Evolutionary conservation across 2,888 invertebrate genomes (phyloP), one percentile per base, ranked within the genome.

Genomic region (Stictocephala bisonia): DNA sequence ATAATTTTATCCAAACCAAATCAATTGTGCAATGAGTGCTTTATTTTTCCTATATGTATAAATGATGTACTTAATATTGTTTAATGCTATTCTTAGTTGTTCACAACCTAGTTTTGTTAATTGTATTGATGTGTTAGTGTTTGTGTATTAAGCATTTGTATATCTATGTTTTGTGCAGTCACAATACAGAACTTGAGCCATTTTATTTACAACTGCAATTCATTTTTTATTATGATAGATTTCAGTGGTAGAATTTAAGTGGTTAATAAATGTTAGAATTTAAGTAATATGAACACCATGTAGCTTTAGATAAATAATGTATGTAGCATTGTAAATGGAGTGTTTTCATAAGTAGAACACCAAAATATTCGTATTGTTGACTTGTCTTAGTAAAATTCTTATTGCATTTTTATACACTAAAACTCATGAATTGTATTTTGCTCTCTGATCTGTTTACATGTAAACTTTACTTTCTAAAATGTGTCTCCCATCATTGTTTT

Each of bases 221-320:
- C n/a, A n/a, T n/a, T n/a, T n/a, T n/a, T n/a, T n/a, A n/a, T n/a
- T n/a, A n/a, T n/a, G n/a, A n/a, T n/a, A n/a, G n/a, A n/a, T n/a
- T n/a, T n/a, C n/a, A n/a, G n/a, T n/a, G n/a, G n/a, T n/a, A n/a
- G n/a, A n/a, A n/a, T n/a, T n/a, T n/a, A n/a, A n/a, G n/a, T n/a
- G n/a, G n/a, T n/a, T n/a, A n/a, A 15, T 44, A 3, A 48, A 67
- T 67, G 67, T 68, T 68, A 68, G 20, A 20, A 40, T 24, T 53
- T 69, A 69, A 69, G 69, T 40, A 69, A 51, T 69, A 53, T 40
- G 69, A 69, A 69, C 69, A 69, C 69, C 69, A 69, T 26, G 41
- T 69, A 69, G 69, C 35, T 7, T 69, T 69, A 69, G 69, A 41
- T 41, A 24, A 18, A 68, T 68, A 68, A 68, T 51, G 35, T 68